Conservation (phyloP, 92 coral and sea anemone species). For the Phenganax subtilis region DNA sequence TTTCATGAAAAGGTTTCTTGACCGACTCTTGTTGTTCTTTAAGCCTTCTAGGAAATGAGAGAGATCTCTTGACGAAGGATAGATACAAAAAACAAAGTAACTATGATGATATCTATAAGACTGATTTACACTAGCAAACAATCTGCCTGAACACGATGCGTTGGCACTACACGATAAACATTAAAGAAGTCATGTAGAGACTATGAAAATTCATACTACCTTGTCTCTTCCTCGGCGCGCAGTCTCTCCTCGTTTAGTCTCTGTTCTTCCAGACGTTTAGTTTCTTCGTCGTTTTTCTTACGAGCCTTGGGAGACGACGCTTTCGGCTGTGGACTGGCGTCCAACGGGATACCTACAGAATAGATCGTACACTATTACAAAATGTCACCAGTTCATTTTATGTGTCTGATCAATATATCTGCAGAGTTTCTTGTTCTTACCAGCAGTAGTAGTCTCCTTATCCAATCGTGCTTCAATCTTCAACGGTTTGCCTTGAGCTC, state of each 20-base stretch:
- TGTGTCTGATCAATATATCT: too few relatives aligned
- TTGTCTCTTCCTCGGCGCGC: slow-evolving; percentile 16
- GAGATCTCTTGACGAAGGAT: too few relatives aligned
- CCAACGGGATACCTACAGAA: slow-evolving; percentile 48
- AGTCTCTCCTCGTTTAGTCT: slow-evolving; percentile 18
- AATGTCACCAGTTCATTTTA: background rate
- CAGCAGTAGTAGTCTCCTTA: slow-evolving; percentile 22
- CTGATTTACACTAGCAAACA: too few relatives aligned
- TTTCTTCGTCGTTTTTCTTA: slow-evolving; percentile 84
- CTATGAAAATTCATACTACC: background rate
- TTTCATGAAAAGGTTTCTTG: slow-evolving; percentile 71
- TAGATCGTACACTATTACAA: background rate
- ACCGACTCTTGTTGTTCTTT: slow-evolving; percentile 70
- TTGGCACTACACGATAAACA: too few relatives aligned
- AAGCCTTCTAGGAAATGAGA: slow-evolving; percentile 37
- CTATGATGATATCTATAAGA: too few relatives aligned
- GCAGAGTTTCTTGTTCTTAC: too few relatives aligned
- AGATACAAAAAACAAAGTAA: too few relatives aligned
- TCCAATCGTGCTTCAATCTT: slow-evolving; percentile 43
- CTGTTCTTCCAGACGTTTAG: slow-evolving; percentile 46
- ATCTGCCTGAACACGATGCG: too few relatives aligned
- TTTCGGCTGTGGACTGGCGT: slow-evolving; percentile 92
- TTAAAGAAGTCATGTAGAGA: background rate
- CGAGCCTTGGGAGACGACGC: slow-evolving; percentile 81
- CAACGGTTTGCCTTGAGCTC: slow-evolving; percentile 59